Evolutionary conservation across 2,888 invertebrate species (phyloP), one percentile per base, ranked within the genome.

Genomic region (Geotrupes spiniger): DNA sequence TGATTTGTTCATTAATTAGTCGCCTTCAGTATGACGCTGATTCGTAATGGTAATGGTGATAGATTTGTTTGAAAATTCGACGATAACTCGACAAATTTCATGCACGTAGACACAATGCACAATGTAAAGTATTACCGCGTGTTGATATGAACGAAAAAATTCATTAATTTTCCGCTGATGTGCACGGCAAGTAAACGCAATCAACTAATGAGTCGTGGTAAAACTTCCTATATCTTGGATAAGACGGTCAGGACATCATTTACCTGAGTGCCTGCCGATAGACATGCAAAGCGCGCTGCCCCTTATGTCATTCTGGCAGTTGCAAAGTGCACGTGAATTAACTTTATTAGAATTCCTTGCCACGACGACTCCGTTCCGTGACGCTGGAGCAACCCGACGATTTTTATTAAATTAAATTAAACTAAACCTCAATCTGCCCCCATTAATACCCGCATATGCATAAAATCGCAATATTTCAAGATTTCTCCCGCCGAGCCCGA

Each of bases 221-320:
- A 53, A 57, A 58, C 53, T 54, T 59, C 49, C 50, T 57, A 52
- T 57, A 56, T 55, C 58, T 57, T 59, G 58, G 57, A 63, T 63
- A 65, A 65, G 64, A 66, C 62, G 63, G 58, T 48, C 51, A 57
- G 58, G 57, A 61, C 57, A 63, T 63, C 64, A 67, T 68, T 68
- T 68, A 65, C 63, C 63, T 67, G 64, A 68, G 67, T 68, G 66
- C 61, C 60, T 63, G 58, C 58, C 59, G 59, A 65, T 62, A 64
- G 64, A 65, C 67, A 68, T 68, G 67, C 68, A 65, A 68, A 62
- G 61, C 61, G 58, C 61, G 57, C 62, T 60, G 52, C 51, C 56
- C 59, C 49, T 43, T 54, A 25, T 47, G 46, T 46, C 41, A 38
- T 43, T 50, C 47, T 50, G 51, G 41, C 41, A 15, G 16, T 15